Evolutionary conservation across 1,140 invertebrate genomes (phyloP).

Genomic region (Drosophila mauritiana): DNA sequence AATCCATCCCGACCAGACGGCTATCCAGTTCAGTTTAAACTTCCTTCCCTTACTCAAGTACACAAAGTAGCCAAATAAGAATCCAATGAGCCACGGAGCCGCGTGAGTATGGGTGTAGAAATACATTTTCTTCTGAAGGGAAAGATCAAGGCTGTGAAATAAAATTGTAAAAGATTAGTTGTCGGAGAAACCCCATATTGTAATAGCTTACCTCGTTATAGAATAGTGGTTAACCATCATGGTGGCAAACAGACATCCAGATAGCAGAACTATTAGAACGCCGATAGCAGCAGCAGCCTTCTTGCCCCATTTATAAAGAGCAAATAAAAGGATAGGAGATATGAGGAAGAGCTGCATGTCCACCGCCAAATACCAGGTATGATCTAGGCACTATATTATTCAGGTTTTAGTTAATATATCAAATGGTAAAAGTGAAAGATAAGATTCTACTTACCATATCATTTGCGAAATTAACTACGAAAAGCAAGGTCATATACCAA

Average conservation of each 20-base stretch:
- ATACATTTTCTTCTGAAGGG: constrained; percentile 27
- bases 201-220: constrained; percentile 18
- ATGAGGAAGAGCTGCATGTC: constrained; percentile 93
- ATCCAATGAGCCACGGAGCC: constrained; percentile 63
- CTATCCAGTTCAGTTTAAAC: constrained; percentile 26
- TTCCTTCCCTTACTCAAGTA: constrained; percentile 36
- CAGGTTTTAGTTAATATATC: too few species aligned
- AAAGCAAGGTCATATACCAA: constrained; percentile 60
- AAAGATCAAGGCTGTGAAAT: constrained; percentile 6
- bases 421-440: too few species aligned
- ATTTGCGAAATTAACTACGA: constrained; percentile 49
- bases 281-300: constrained; percentile 41
- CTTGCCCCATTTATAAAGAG: constrained; percentile 87
- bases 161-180: background rate
- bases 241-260: constrained; percentile 44
- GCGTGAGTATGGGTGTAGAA: constrained; percentile 52
- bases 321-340: constrained; percentile 89
- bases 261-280: constrained; percentile 34
- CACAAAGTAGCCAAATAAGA: constrained; percentile 62
- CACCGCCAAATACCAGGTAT: constrained; percentile 94
- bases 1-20: constrained; percentile 50
- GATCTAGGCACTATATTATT: constrained; percentile 90
- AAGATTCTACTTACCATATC: constrained; percentile 35
- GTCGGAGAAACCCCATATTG: too few species aligned
- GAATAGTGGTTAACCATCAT: constrained; percentile 46